Percentiles rank a stretch among this genome's conserved stretches.
phyloP scores from a whole-genome alignment of 2,888 invertebrate genomes.

The Caenorhabditis virilis region DNA sequence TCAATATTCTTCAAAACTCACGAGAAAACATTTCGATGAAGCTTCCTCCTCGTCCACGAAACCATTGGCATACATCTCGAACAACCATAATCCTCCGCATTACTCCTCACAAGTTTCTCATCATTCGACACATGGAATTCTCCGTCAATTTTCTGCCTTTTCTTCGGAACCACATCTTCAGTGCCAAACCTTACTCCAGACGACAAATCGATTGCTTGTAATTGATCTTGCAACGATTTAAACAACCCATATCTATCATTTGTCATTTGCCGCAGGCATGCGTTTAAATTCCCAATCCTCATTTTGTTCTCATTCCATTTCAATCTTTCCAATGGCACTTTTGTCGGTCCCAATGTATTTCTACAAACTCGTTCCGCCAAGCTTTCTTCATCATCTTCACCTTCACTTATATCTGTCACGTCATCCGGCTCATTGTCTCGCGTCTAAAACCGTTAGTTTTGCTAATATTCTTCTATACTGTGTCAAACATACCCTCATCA shows the following conservation, averaged over 20 bases:
- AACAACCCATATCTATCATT: neutral
- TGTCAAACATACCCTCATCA: neutral
- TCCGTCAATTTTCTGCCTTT: slow-evolving; percentile 23
- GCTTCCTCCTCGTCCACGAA: slow-evolving; percentile 17
- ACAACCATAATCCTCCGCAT: slow-evolving; percentile 13
- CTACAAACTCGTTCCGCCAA: neutral
- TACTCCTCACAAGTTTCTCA: neutral
- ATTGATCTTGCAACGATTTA: neutral
- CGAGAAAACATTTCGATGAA: slow-evolving; percentile 13
- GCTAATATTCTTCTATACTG: no score
- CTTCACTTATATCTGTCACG: slow-evolving; percentile 24
- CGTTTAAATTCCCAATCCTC: no score
- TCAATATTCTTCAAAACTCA: neutral
- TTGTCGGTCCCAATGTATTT: neutral
- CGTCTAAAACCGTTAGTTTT: neutral
- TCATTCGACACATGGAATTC: slow-evolving; percentile 10
- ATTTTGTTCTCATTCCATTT: slow-evolving; percentile 7
- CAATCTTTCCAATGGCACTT: neutral
- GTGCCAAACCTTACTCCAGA: slow-evolving; percentile 14
- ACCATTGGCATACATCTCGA: slow-evolving; percentile 12
- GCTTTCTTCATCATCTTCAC: slow-evolving; percentile 23
- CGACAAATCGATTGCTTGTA: neutral
- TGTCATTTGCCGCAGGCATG: no score
- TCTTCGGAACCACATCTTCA: slow-evolving; percentile 11
- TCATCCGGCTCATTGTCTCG: slow-evolving; percentile 17